Evolutionary conservation across 2,113 vertebrate genomes (phyloP), one percentile per base, ranked within the genome.

Genomic region (Thinocorus orbignyianus): DNA sequence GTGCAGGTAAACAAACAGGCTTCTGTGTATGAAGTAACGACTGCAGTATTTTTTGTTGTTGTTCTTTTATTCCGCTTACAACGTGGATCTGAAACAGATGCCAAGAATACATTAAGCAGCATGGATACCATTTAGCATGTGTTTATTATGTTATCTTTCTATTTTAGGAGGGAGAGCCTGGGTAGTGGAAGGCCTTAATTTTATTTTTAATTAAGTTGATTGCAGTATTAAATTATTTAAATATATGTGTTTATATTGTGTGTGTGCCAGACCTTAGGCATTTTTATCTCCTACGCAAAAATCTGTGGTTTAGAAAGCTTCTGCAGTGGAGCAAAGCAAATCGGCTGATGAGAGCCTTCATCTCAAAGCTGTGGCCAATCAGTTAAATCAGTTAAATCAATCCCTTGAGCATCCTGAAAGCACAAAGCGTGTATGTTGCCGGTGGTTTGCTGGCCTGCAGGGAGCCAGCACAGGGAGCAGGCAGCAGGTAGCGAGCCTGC

Each of bases 1-100:
- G 26, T 26, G 31, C 64, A 58, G 30, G 42, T 62, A 35, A 81
- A 57, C n/a, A 48, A 60, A 24, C 25, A 51, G 65, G 60, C 73
- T 81, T 54, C 31, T 46, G 3, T 41, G 12, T 57, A 19, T 74
- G 20, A 91, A 81, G 24, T 48, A 39, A 30, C 35, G 17, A 62
- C 14, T 31, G 33, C 30, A 14, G 0, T 39, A 3, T 18, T 60
- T 2, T 11, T 22, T 69, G n/a, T n/a, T n/a, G n/a, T n/a, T n/a
- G n/a, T 51, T 77, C 28, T 5, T 52, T 10, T 61, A 22, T 76
- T 81, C 10, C 35, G 4, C 48, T 33, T 11, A 4, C 9, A 31
- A 37, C 28, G 24, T 52, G 41, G 33, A 51, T 85, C 28, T 79
- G 87, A n/a, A 92, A 35, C 35, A 65, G 7, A 8, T 79, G 28